Conservation (phyloP, 2,888 invertebrate genomes). For the Acleris emargana region DNA sequence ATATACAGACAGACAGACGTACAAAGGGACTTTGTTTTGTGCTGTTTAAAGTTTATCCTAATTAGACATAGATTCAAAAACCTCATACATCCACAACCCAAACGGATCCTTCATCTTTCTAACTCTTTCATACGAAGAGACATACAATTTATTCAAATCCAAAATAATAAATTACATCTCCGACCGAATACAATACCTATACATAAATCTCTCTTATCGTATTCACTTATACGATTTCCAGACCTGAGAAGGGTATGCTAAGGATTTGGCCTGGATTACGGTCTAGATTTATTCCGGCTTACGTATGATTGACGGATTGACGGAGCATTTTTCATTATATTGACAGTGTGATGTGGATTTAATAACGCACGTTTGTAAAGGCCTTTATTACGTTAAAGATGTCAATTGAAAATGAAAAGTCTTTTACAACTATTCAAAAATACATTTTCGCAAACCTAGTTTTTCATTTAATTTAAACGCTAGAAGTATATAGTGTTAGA, state of each 20-base stretch:
- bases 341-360: constrained; percentile 2
- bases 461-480: too few species aligned
- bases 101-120: neutral
- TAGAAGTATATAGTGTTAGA: too few species aligned
- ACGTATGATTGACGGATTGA: constrained; percentile 1
- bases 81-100: neutral
- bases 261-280: neutral
- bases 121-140: neutral
- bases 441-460: too few species aligned
- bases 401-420: too few species aligned
- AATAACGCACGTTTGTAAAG: neutral
- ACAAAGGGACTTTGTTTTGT: too few species aligned
- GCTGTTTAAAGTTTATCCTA: too few species aligned
- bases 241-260: constrained; percentile 8
- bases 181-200: neutral
- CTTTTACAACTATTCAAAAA: too few species aligned
- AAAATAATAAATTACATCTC: constrained; percentile 1
- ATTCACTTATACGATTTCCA: neutral
- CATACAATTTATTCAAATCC: constrained; percentile 2
- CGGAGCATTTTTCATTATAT: constrained; percentile 4
- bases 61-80: too few species aligned
- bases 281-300: constrained; percentile 13
- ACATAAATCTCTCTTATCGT: neutral
- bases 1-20: too few species aligned
- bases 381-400: too few species aligned